These are phyloP conservation scores for Zalophus californianus DNA, from an alignment of 2,797 vertebrate species.

Conservation along the genomic window DNA sequence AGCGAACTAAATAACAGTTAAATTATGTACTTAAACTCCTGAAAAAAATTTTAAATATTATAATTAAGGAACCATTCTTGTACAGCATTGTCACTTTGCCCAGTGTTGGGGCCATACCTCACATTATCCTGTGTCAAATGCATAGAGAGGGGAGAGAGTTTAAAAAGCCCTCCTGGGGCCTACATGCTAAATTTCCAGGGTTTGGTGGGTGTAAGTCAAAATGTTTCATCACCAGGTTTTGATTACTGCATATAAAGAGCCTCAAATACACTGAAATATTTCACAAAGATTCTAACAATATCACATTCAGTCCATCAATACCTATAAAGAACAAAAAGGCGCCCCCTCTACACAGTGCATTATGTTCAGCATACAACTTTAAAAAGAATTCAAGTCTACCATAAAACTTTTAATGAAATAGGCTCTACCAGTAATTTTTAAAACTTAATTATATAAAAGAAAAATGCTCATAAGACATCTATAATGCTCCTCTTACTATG, in stretches of 20 bases:
- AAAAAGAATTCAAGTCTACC: constrained; percentile 60
- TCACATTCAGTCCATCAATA: constrained; percentile 58
- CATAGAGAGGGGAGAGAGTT: neutral
- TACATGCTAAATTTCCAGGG: constrained; percentile 61
- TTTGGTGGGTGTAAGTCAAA: constrained; percentile 76
- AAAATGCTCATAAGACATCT: constrained; percentile 42
- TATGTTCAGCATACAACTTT: constrained; percentile 57
- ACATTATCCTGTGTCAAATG: constrained; percentile 60
- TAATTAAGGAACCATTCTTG: constrained; percentile 80
- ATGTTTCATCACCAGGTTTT: constrained; percentile 72
- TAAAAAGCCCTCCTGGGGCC: constrained; percentile 60
- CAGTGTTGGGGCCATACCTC: constrained; percentile 45
- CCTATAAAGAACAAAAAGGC: constrained; percentile 54
- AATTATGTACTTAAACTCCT: constrained; percentile 76
- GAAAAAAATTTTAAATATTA: constrained; percentile 78
- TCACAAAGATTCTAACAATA: constrained; percentile 68
- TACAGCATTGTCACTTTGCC: constrained; percentile 67
- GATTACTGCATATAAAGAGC: constrained; percentile 51
- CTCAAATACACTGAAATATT: constrained; percentile 63
- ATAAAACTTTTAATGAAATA: constrained; percentile 74
- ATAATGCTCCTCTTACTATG: constrained; percentile 33
- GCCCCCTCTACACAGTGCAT: neutral
- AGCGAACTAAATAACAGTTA: constrained; percentile 72
- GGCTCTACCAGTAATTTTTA: constrained; percentile 11
- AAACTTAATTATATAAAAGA: constrained; percentile 16